phyloP scores from a whole-genome alignment of 2,113 vertebrate genomes.

The Craseonycteris thonglongyai region DNA sequence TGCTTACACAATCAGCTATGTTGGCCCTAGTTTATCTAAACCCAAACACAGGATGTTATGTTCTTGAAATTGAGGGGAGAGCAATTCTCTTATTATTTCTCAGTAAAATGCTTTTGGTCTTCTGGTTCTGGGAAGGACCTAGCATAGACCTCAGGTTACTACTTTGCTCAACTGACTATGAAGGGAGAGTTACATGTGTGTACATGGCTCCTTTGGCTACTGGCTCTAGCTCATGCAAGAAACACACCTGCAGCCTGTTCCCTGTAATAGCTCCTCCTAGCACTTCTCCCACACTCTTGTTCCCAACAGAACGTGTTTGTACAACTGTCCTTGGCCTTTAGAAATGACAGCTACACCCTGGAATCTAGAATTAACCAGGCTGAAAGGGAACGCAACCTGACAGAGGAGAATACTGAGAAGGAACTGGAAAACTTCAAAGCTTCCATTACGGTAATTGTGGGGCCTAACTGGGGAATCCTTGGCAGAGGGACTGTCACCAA shows the following conservation, averaged over 20 bases:
- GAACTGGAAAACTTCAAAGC: constrained; percentile 96
- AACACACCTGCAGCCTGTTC: not conserved
- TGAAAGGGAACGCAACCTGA: constrained; percentile 94
- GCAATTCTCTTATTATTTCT: not conserved
- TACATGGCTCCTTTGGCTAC: not conserved
- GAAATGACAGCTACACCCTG: constrained; percentile 97
- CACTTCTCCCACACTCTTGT: constrained; percentile 58
- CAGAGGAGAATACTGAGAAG: constrained; percentile 94
- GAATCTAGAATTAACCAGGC: constrained; percentile 94
- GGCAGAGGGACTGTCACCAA: not conserved
- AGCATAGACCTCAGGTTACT: not conserved
- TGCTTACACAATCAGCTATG: constrained; percentile 33
- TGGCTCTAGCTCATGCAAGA: not conserved
- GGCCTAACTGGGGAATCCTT: not conserved
- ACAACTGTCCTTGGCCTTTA: constrained; percentile 98
- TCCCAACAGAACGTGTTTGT: constrained; percentile 94
- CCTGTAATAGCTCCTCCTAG: constrained; percentile 31
- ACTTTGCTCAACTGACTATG: not conserved
- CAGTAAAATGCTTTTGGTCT: constrained; percentile 6
- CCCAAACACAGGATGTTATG: constrained; percentile 26
- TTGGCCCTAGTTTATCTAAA: constrained; percentile 40
- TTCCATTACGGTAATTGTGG: constrained; percentile 86
- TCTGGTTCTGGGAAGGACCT: not conserved
- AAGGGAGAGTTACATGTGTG: not conserved
- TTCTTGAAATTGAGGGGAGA: constrained; percentile 38